Percentiles rank a stretch among this genome's conserved stretches.
phyloP scores from a whole-genome alignment of 2,797 vertebrate species.

The Fistularia tabacaria region DNA sequence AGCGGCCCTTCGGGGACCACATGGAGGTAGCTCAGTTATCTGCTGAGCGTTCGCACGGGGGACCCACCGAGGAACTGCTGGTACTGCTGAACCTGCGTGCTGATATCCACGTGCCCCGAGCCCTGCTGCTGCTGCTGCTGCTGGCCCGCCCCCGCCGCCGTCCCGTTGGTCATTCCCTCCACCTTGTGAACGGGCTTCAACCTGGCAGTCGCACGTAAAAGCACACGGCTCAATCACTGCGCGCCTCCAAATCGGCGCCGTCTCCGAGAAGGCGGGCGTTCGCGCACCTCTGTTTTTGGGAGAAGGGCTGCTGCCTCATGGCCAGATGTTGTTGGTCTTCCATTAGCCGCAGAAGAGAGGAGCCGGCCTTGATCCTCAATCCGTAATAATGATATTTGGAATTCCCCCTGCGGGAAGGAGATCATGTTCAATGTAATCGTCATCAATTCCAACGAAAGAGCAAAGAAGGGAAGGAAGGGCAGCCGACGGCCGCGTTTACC shows the following conservation, averaged over 20 bases:
- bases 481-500: too few relatives aligned
- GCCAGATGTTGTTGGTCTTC: constrained; percentile 95
- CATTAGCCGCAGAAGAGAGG: constrained; percentile 87
- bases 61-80: constrained; percentile 92
- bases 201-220: constrained; percentile 52
- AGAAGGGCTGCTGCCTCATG: constrained; percentile 94
- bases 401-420: constrained; percentile 78
- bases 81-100: constrained; percentile 94
- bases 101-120: constrained; percentile 87
- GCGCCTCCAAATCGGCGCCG: neutral
- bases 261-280: neutral
- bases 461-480: neutral
- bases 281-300: constrained; percentile 89
- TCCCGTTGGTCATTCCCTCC: constrained; percentile 92
- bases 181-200: constrained; percentile 93
- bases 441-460: too few relatives aligned
- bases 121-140: constrained; percentile 83
- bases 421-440: neutral
- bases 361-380: constrained; percentile 90
- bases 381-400: constrained; percentile 97
- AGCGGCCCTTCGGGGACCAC: neutral
- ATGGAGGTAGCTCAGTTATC: too few relatives aligned
- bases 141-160: constrained; percentile 79
- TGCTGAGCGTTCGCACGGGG: too few relatives aligned
- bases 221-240: neutral